Evolutionary conservation across 2,797 vertebrate species (phyloP).

Genomic region (Peromyscus nudipes): DNA sequence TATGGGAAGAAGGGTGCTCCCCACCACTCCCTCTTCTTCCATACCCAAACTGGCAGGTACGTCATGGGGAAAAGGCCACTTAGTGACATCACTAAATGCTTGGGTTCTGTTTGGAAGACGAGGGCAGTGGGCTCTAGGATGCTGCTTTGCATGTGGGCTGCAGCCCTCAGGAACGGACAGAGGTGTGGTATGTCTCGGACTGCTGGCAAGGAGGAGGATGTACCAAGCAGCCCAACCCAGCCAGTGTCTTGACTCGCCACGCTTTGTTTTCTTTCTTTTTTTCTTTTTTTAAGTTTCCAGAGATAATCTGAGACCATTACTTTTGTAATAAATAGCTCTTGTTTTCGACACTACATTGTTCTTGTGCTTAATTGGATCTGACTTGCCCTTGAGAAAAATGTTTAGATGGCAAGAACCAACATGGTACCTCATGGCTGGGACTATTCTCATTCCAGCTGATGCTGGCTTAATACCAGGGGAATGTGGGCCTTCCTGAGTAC

Average conservation of each 20-base stretch:
- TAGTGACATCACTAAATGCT: neutral
- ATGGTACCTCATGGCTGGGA: neutral
- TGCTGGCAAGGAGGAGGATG: constrained; percentile 58
- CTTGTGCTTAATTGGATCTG: constrained; percentile 46
- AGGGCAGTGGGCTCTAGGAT: neutral
- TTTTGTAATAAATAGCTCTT: constrained; percentile 88
- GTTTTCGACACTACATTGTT: constrained; percentile 80
- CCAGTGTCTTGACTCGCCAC: constrained; percentile 54
- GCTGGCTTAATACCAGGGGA: neutral
- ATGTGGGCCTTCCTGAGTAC: neutral
- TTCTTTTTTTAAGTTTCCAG: constrained; percentile 9
- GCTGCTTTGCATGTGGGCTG: neutral
- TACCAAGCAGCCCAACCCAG: constrained; percentile 50
- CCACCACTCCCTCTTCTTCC: neutral
- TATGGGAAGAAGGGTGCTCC: neutral
- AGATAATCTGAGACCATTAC: constrained; percentile 67
- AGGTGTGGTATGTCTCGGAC: constrained; percentile 4
- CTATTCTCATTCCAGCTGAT: neutral
- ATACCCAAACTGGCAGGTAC: neutral
- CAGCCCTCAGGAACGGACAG: constrained; percentile 12
- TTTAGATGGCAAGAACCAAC: neutral
- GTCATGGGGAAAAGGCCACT: neutral
- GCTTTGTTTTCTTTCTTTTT: constrained; percentile 67
- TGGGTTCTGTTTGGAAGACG: neutral
- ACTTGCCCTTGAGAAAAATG: constrained; percentile 50